Conservation (phyloP, 2,888 invertebrate genomes). For the Tetropium fuscum region DNA sequence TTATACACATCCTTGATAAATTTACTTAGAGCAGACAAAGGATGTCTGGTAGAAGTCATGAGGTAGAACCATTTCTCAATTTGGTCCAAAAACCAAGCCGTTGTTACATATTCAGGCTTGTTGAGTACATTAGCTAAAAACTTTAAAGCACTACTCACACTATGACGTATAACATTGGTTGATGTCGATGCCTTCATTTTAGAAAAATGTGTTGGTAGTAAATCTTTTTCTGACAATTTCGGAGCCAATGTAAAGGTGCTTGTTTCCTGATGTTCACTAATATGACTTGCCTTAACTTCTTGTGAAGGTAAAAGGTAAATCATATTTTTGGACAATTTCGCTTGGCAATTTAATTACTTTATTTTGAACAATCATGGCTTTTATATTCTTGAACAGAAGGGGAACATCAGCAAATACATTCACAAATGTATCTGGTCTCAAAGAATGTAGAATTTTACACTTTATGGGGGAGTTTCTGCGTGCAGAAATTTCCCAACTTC, state of each 20-base stretch:
- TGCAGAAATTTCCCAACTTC: too few relatives aligned
- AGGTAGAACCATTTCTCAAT: conserved; percentile 44
- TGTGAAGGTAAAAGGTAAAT: conserved; percentile 41
- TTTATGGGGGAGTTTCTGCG: too few relatives aligned
- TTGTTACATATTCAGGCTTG: conserved; percentile 40
- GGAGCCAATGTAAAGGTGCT: conserved; percentile 38
- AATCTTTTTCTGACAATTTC: conserved; percentile 41
- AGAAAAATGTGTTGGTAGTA: conserved; percentile 38
- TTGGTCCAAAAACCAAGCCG: conserved; percentile 45
- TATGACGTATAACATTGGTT: conserved; percentile 38
- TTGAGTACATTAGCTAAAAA: conserved; percentile 30
- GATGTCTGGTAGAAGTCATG: conserved; percentile 44
- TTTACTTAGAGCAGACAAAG: conserved; percentile 39
- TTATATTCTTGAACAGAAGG: conserved; percentile 45
- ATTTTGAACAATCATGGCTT: conserved; percentile 38
- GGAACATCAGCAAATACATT: too few relatives aligned
- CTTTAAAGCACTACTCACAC: conserved; percentile 35
- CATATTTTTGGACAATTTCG: conserved; percentile 16
- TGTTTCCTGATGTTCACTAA: conserved; percentile 32
- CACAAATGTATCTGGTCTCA: too few relatives aligned
- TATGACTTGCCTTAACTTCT: conserved; percentile 33
- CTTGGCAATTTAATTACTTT: conserved; percentile 37
- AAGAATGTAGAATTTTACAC: too few relatives aligned
- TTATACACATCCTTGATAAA: conserved; percentile 29
- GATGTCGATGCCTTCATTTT: conserved; percentile 46